Evolutionary conservation across 2,113 vertebrate genomes (phyloP), one percentile per base, ranked within the genome.

Genomic region (Meles meles): DNA sequence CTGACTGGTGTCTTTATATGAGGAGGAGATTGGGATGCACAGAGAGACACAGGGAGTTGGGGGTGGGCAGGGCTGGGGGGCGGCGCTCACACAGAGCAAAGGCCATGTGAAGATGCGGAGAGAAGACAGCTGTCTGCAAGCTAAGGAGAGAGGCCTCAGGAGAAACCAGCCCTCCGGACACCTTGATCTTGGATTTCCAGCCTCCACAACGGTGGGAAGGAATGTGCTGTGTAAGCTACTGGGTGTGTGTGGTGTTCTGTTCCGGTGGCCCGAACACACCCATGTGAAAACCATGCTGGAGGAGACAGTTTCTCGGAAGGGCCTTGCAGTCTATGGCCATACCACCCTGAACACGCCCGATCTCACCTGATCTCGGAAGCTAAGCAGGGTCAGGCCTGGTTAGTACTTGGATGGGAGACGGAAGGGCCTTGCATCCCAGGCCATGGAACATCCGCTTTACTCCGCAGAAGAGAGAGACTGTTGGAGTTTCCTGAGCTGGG

Each of bases 271-370:
- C n/a, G 31, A 9, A 10, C 21, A 88, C 20, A 85, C 42, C 5
- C 13, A 21, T 3, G 10, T 0, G 0, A 20, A 7, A 20, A 69
- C 2, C 27, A 0, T 3, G 39, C 6, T 55, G 83, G 47, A 20
- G 6, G 10, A 7, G 23, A 9, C 31, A 39, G 52, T 25, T 37
- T 61, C 81, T 44, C 13, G 4, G 63, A 52, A 84, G 13, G 17
- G 47, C n/a, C 13, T 59, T n/a, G 23, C 7, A 2, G n/a, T n/a
- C n/a, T n/a, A n/a, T n/a, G n/a, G n/a, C n/a, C n/a, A n/a, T n/a
- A n/a, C n/a, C n/a, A n/a, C n/a, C n/a, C n/a, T n/a, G n/a, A n/a
- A n/a, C n/a, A n/a, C n/a, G n/a, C n/a, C n/a, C n/a, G n/a, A n/a
- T n/a, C n/a, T n/a, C n/a, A n/a, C n/a, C n/a, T n/a, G n/a, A n/a